Base-by-base conservation (phyloP, 92 coral and sea anemone genomes). In the Phenganax subtilis region DNA sequence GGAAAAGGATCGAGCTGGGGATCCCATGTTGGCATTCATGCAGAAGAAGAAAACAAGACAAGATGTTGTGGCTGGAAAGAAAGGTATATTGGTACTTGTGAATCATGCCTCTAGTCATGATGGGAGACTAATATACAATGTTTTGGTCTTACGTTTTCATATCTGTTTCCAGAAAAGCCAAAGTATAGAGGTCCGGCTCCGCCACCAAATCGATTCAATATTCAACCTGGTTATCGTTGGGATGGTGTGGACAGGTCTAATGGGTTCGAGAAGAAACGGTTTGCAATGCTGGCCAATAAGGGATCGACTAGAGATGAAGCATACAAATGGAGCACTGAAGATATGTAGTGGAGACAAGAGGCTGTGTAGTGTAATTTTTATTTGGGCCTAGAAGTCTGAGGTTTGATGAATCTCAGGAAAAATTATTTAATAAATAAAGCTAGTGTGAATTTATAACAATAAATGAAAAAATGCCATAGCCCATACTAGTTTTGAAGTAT, bases 161-260 rank as follows among this genome's bases (percentile, higher is more conserved):
- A 6, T n/a, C 62, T 63, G 3, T 60, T 69, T 88, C 7, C 85
- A 93, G 98, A 87, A 51, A 93, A 90, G 69, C 97, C 98, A 10
- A 81, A 85, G 44, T 93, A 93, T 89, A 96, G 80, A 80, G 99
- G 97, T 0, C 96, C 89, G 2, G 89, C 89, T 1, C 97, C 97
- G 10, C 91, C 93, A 30, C 97, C 99, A 0, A 96, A 90, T 89
- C 80, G 99, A 17, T 96, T 96, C 77, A 90, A 86, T 70, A 90
- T 92, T 73, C 88, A 76, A 63, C 99, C 97, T 0, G 99, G 99
- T 8, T 92, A 96, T 85, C 88, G 99, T 6, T 96, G 99, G 99
- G 99, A 96, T 88, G 99, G 99, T 9, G 99, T 92, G 11, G 93
- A 96, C 80, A 90, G 99, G 17, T 96, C 99, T 2, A 96, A 92